Conservation (phyloP, 23 tunicate genomes). For the Halocynthia aurantium region DNA sequence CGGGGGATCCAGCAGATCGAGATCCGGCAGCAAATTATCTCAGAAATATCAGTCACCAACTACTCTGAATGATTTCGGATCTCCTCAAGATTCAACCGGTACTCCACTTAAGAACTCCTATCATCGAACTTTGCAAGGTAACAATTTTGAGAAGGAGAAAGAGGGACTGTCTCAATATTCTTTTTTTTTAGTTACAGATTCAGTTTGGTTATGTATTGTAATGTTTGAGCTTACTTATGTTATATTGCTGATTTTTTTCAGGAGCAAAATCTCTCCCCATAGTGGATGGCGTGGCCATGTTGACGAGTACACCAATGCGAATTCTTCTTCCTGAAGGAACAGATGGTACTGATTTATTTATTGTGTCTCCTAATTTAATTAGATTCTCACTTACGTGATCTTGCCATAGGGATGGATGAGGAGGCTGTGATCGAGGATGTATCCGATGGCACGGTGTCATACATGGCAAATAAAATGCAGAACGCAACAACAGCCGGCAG, state of each 20-base stretch:
- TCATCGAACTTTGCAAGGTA: too few relatives aligned
- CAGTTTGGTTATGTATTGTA: too few relatives aligned
- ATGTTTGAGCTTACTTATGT: neutral
- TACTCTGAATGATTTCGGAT: neutral
- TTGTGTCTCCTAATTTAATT: too few relatives aligned
- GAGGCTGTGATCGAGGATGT: neutral
- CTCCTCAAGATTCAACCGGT: neutral
- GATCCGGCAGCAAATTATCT: constrained; percentile 26
- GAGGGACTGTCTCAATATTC: too few relatives aligned
- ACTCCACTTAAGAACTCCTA: too few relatives aligned
- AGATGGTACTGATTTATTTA: too few relatives aligned
- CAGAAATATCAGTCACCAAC: constrained; percentile 15
- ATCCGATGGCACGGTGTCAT: neutral
- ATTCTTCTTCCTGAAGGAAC: too few relatives aligned
- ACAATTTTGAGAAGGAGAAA: too few relatives aligned
- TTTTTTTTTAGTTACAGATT: too few relatives aligned
- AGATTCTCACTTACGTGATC: too few relatives aligned
- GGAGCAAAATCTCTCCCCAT: constrained; percentile 20
- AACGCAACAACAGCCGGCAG: too few relatives aligned
- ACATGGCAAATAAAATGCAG: neutral
- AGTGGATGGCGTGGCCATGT: constrained; percentile 49
- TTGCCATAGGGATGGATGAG: too few relatives aligned
- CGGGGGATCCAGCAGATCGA: constrained; percentile 15
- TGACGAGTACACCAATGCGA: constrained; percentile 55
- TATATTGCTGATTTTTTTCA: neutral